phyloP scores from a whole-genome alignment of 2,888 invertebrate species.

The Parasteatoda lunata region DNA sequence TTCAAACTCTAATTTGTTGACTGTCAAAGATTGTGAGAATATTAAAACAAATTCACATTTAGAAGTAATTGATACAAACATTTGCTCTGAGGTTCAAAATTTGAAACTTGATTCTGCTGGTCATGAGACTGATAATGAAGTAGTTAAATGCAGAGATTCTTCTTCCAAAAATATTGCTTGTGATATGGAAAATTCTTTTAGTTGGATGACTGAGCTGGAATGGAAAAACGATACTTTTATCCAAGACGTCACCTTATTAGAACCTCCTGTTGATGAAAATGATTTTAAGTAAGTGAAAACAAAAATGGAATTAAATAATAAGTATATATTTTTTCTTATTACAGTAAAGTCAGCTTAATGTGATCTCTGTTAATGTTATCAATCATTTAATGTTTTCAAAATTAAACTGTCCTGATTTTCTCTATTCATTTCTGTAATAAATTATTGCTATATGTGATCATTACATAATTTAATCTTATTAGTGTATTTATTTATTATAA shows the following conservation, averaged over 20 bases:
- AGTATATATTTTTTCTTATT: too few species aligned
- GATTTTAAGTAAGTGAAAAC: background rate
- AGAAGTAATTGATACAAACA: background rate
- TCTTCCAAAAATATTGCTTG: background rate
- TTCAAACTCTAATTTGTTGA: too few species aligned
- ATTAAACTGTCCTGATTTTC: too few species aligned
- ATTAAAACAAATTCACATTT: background rate
- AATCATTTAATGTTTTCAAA: too few species aligned
- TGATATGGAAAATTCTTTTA: constrained; percentile 16
- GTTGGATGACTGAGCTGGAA: constrained; percentile 38
- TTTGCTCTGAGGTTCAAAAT: constrained; percentile 28
- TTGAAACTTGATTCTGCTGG: constrained; percentile 20
- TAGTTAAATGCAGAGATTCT: background rate
- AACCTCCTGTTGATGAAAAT: background rate
- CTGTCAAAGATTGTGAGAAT: too few species aligned
- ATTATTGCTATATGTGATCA: too few species aligned
- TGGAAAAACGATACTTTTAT: constrained; percentile 31
- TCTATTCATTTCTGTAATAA: too few species aligned
- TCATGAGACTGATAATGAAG: background rate
- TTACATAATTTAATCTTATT: too few species aligned
- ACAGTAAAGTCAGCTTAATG: too few species aligned
- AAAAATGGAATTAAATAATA: too few species aligned
- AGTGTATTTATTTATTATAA: too few species aligned
- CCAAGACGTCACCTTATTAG: background rate
- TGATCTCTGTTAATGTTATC: too few species aligned